Evolutionary conservation across 2,113 vertebrate species (phyloP).

Genomic region (Taurulus bubalis): DNA sequence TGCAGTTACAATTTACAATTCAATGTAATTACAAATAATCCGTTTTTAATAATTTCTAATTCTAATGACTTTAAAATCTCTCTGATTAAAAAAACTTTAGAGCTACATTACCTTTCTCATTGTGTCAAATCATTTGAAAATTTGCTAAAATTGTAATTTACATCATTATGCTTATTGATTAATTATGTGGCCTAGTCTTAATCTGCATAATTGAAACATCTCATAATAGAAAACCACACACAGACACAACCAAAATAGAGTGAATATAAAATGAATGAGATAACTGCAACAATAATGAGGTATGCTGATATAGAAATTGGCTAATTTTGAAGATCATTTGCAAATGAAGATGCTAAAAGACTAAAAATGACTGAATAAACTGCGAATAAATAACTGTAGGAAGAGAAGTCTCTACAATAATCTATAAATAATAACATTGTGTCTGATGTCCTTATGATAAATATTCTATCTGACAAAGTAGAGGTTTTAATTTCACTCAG

Average conservation of each 20-base stretch:
- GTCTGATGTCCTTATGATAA: conserved; percentile 13
- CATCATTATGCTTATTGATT: conserved; percentile 60
- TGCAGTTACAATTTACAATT: background rate
- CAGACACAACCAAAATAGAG: conserved; percentile 34
- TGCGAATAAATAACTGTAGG: background rate
- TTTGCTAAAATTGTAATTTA: conserved; percentile 43
- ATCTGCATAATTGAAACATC: conserved; percentile 37
- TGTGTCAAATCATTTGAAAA: conserved; percentile 47
- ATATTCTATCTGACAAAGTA: background rate
- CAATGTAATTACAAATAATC: conserved; percentile 14
- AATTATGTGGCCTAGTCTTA: conserved; percentile 46
- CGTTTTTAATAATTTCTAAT: conserved; percentile 8
- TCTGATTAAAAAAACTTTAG: conserved; percentile 10
- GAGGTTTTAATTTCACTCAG: conserved; percentile 13
- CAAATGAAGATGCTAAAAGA: conserved; percentile 1
- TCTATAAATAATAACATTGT: background rate
- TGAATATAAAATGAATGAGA: conserved; percentile 49
- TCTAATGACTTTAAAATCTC: conserved; percentile 2
- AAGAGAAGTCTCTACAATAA: background rate
- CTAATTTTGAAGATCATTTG: conserved; percentile 42
- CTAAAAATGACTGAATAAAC: background rate
- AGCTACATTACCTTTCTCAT: conserved; percentile 34
- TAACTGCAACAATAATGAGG: conserved; percentile 57
- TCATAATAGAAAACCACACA: conserved; percentile 20
- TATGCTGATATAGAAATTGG: conserved; percentile 13